Evolutionary conservation across 2,888 invertebrate genomes (phyloP), one percentile per base, ranked within the genome.

Genomic region (Philereme vetulata): DNA sequence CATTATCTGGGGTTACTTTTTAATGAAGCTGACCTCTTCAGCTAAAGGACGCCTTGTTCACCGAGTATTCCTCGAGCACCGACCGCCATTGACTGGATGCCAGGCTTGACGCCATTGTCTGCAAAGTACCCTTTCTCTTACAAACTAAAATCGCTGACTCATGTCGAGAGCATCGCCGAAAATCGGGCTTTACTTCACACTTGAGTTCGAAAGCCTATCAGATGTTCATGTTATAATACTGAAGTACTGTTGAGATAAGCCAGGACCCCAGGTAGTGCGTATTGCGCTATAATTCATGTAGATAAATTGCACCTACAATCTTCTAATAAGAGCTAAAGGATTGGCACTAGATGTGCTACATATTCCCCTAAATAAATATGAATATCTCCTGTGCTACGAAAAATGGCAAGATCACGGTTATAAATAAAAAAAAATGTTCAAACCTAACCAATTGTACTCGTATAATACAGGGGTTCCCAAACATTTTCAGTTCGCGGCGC

Each of bases 21-120:
- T 66, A 68, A 68, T 68, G 66, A 68, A 61, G 62, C 52, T 47
- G 52, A 65, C 69, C 70, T 75, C 78, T 78, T 67, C 55, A 66
- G 62, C 56, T 68, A 55, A 60, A 75, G 76, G 56, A 67, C 56
- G 59, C 61, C 74, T 79, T 75, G 72, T 76, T 78, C 77, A 77
- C 77, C 76, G 73, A 67, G 70, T 63, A 73, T 74, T 76, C 74
- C 72, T 76, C 64, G 56, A 80, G 77, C 11, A 48, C 45, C 45
- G 50, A 53, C 61, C 69, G 69, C 59, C 60, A 53, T 64, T 56
- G 63, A 65, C 57, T 58, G 51, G 55, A 62, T 56, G 63, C 64
- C 57, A 56, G 51, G 55, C 48, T 63, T 53, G 59, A 51, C 70
- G 62, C 64, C 64, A 74, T 80, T 80, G 75, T 76, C 72, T 68